Evolutionary conservation across 2,797 vertebrate species (phyloP).

Genomic region (Melopsittacus undulatus): DNA sequence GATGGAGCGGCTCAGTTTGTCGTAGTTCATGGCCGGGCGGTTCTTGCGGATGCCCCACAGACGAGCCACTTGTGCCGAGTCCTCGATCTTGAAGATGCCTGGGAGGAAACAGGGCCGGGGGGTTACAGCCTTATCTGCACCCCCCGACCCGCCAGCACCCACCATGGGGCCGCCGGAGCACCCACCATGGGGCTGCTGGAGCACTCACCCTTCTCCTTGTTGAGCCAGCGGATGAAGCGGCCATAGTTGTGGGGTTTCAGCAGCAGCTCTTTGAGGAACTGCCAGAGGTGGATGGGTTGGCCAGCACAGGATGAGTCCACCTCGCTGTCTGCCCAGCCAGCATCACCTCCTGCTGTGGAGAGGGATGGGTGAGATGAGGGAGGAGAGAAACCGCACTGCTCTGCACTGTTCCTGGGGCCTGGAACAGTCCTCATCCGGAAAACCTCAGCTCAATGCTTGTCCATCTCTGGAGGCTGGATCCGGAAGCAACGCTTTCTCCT

Average conservation of each 20-base stretch:
- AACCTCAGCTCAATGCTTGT: accelerated
- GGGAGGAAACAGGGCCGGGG: not conserved
- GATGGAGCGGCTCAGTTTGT: conserved; percentile 99
- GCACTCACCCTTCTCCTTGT: conserved; percentile 93
- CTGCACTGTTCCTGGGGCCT: accelerated
- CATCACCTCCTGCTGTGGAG: conserved; percentile 70
- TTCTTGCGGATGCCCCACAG: conserved; percentile 98
- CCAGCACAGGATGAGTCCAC: conserved; percentile 93
- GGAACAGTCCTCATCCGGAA: accelerated
- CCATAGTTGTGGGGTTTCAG: conserved; percentile 95
- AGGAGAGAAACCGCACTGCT: not conserved
- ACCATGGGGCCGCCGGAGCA: accelerated
- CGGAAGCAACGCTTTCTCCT: not conserved
- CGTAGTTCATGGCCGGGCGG: conserved; percentile 98
- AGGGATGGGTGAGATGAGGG: not conserved
- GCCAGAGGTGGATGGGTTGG: conserved; percentile 98
- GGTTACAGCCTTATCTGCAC: not conserved
- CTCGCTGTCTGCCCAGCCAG: conserved; percentile 86
- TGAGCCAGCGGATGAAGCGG: conserved; percentile 97
- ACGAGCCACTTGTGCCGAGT: conserved; percentile 95
- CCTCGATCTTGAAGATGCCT: conserved; percentile 99
- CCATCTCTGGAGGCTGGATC: not conserved
- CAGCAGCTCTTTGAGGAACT: conserved; percentile 95
- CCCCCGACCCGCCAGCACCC: not conserved
- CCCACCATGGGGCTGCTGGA: conserved; percentile 20